These are phyloP conservation scores for Pheosia tremula DNA, from an alignment of 2,888 invertebrate genomes.

Conservation along the genomic window DNA sequence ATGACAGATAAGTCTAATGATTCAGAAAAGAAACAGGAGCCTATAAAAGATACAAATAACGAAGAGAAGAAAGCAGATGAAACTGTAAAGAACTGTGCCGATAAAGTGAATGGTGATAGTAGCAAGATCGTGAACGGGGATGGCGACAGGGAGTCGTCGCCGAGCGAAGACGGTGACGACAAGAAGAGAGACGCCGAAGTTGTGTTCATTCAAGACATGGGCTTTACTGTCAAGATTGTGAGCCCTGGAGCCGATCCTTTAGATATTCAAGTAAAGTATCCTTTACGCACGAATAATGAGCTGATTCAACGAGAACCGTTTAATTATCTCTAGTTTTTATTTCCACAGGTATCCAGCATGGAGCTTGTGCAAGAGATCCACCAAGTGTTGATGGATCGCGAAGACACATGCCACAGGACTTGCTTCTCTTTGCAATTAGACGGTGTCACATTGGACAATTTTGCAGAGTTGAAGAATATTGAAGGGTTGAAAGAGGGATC, in stretches of 20 bases:
- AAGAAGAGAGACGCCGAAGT: slow-evolving; percentile 90
- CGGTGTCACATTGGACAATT: slow-evolving; percentile 97
- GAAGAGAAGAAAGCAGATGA: slow-evolving; percentile 58
- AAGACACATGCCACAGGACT: slow-evolving; percentile 99
- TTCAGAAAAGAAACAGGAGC: slow-evolving; percentile 60
- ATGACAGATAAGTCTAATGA: slow-evolving; percentile 58
- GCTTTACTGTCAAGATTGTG: slow-evolving; percentile 96
- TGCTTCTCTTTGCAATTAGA: slow-evolving; percentile 98
- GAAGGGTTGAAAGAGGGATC: slow-evolving; percentile 98
- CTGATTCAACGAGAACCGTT: slow-evolving; percentile 25
- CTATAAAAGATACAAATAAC: slow-evolving; percentile 47
- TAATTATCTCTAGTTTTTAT: slow-evolving; percentile 15
- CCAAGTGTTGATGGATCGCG: slow-evolving; percentile 98
- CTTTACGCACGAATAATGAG: slow-evolving; percentile 19
- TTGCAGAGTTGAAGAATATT: slow-evolving; percentile 98
- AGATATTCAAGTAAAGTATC: slow-evolving; percentile 91
- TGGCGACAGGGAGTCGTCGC: slow-evolving; percentile 74
- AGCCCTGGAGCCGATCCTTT: slow-evolving; percentile 96
- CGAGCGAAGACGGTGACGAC: slow-evolving; percentile 82
- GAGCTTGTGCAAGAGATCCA: slow-evolving; percentile 99
- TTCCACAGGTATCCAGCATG: slow-evolving; percentile 94
- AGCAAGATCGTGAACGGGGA: slow-evolving; percentile 69
- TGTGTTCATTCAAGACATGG: slow-evolving; percentile 95
- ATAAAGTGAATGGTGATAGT: slow-evolving; percentile 63
- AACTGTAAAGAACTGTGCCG: slow-evolving; percentile 48